Conservation (phyloP, 2,888 invertebrate genomes). For the Sarcophaga carnaria region DNA sequence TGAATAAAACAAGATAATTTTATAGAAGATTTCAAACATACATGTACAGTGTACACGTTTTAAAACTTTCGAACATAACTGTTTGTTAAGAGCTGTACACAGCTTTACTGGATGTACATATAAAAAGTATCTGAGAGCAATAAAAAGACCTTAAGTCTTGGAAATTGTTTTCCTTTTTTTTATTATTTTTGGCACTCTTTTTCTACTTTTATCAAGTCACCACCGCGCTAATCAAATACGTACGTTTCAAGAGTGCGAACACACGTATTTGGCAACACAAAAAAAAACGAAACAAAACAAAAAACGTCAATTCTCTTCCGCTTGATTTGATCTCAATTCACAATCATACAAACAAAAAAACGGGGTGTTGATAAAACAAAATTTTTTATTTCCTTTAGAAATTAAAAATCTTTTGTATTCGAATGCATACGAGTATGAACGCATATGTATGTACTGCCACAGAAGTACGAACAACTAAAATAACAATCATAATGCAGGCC, state of each 20-base stretch:
- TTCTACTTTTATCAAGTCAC: slow-evolving; percentile 45
- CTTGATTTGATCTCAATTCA: slow-evolving; percentile 57
- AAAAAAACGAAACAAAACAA: slow-evolving; percentile 7
- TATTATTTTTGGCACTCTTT: slow-evolving; percentile 9
- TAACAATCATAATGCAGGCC: not conserved
- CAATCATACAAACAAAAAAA: slow-evolving; percentile 21
- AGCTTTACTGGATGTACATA: too few species aligned
- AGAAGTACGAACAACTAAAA: too few species aligned
- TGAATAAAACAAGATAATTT: too few species aligned
- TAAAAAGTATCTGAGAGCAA: too few species aligned
- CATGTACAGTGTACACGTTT: too few species aligned
- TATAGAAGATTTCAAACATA: too few species aligned
- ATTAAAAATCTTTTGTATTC: slow-evolving; percentile 45
- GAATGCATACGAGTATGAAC: not conserved
- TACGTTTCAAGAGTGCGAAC: slow-evolving; percentile 50
- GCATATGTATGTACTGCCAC: not conserved
- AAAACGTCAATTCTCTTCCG: slow-evolving; percentile 44
- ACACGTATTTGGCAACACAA: slow-evolving; percentile 37
- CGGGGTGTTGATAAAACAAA: slow-evolving; percentile 59
- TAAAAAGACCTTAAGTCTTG: too few species aligned
- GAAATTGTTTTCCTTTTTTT: slow-evolving; percentile 5
- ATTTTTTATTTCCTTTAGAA: slow-evolving; percentile 54
- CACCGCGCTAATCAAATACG: slow-evolving; percentile 41
- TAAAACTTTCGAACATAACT: too few species aligned
- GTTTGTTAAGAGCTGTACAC: too few species aligned